phyloP scores from a whole-genome alignment of 2,113 vertebrate genomes.

The Alaudala cheleensis region DNA sequence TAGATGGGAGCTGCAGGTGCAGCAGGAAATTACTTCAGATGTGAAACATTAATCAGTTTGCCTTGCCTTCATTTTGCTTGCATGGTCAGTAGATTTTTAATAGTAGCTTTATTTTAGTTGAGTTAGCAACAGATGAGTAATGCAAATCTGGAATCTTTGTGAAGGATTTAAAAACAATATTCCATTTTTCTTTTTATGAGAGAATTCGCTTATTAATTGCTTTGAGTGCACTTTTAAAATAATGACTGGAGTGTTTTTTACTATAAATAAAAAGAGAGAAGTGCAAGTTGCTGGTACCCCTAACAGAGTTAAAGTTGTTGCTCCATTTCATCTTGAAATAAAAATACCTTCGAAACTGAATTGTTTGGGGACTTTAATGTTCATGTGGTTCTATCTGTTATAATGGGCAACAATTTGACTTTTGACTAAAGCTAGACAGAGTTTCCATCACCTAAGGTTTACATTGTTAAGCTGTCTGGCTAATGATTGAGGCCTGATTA shows the following conservation, averaged over 20 bases:
- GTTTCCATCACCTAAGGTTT: not conserved
- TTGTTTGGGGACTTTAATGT: not conserved
- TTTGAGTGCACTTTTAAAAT: conserved; percentile 12
- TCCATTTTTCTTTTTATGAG: not conserved
- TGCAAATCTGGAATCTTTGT: conserved; percentile 25
- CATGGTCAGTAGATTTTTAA: conserved; percentile 18
- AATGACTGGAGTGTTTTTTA: conserved; percentile 16
- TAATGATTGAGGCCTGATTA: not conserved
- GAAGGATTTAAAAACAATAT: not conserved
- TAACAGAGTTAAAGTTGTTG: not conserved
- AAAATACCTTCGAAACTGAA: not conserved
- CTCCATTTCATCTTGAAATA: not conserved
- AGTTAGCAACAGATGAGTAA: conserved; percentile 19
- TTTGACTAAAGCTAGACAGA: not conserved
- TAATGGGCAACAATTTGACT: not conserved
- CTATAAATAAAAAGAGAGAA: conserved; percentile 16
- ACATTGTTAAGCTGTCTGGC: not conserved
- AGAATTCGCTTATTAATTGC: not conserved
- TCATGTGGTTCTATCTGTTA: not conserved
- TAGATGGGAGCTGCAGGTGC: conserved; percentile 52
- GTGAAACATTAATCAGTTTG: conserved; percentile 60
- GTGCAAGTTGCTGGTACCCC: not conserved
- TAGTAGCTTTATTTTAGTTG: conserved; percentile 52
- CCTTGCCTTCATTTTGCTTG: conserved; percentile 13
- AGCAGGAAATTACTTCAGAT: conserved; percentile 70